These are phyloP conservation scores for Mycteria americana DNA, from an alignment of 2,797 vertebrate genomes.

Conservation along the genomic window DNA sequence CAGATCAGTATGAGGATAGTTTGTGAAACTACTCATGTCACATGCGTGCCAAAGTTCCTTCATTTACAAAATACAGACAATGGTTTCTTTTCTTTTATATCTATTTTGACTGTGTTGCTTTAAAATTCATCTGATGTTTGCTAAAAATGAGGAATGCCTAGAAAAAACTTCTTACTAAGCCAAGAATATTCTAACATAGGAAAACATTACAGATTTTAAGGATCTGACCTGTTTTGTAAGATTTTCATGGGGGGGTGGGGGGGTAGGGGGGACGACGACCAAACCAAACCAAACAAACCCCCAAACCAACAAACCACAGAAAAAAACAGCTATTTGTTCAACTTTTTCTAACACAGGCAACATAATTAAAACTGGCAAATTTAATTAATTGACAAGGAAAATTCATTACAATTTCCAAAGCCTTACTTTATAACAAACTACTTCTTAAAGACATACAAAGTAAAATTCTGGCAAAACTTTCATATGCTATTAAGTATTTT, in stretches of 20 bases:
- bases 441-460: neutral
- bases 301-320: neutral
- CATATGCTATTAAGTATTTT: neutral
- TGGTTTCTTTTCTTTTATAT: neutral
- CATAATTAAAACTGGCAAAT: neutral
- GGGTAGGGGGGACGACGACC: rapidly evolving
- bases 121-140: neutral
- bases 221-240: neutral
- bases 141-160: neutral
- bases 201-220: neutral
- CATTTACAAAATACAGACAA: neutral
- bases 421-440: neutral
- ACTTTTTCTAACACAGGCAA: neutral
- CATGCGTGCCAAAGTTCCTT: neutral
- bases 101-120: neutral
- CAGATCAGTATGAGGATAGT: neutral
- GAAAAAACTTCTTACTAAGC: neutral
- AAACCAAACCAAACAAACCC: no score
- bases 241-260: neutral
- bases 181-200: neutral
- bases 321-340: neutral
- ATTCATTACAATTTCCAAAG: neutral
- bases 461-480: neutral
- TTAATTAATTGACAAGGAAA: neutral
- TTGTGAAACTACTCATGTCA: neutral